Conservation (phyloP, 2,888 invertebrate species). For the Caenorhabditis sp. region DNA sequence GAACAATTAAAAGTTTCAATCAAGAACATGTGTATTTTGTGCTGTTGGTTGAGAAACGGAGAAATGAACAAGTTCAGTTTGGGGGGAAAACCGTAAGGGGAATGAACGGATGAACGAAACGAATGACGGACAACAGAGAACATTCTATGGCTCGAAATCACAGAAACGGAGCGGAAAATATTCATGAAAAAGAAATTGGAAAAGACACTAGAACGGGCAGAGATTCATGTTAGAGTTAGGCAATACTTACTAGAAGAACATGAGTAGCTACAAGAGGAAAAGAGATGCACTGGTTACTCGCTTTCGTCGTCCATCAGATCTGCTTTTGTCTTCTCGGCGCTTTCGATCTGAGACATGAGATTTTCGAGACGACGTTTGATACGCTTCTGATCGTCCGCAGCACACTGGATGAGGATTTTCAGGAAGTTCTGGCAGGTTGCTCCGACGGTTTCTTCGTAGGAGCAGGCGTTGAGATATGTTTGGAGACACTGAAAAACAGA, state of each 20-base stretch:
- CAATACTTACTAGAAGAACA: conserved; percentile 45
- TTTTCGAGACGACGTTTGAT: conserved; percentile 62
- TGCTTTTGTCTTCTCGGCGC: conserved; percentile 55
- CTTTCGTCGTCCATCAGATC: conserved; percentile 62
- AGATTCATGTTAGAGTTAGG: conserved; percentile 53
- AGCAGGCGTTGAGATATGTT: conserved; percentile 64
- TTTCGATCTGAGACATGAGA: conserved; percentile 59
- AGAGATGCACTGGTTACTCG: conserved; percentile 17
- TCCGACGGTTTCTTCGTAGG: conserved; percentile 60
- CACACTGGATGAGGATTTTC: conserved; percentile 58
- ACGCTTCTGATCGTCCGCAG: conserved; percentile 66
- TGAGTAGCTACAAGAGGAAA: conserved; percentile 43
- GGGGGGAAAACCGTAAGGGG: conserved; percentile 45
- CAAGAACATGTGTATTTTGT: conserved; percentile 22
- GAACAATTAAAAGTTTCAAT: conserved; percentile 18
- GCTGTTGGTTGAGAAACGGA: conserved; percentile 38
- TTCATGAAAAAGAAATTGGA: conserved; percentile 2
- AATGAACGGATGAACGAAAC: conserved; percentile 54
- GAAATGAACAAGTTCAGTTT: conserved; percentile 35
- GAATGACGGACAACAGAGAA: conserved; percentile 39
- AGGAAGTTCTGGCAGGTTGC: conserved; percentile 59
- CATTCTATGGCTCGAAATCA: conserved; percentile 36
- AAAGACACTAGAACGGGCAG: conserved; percentile 29
- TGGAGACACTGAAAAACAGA: conserved; percentile 49
- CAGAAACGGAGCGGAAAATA: conserved; percentile 27